A percentile compares a stretch with the other conserved stretches of the same genome.
These are phyloP conservation scores for Syncerus caffer DNA, from an alignment of 2,797 vertebrate genomes.

Conservation along the genomic window DNA sequence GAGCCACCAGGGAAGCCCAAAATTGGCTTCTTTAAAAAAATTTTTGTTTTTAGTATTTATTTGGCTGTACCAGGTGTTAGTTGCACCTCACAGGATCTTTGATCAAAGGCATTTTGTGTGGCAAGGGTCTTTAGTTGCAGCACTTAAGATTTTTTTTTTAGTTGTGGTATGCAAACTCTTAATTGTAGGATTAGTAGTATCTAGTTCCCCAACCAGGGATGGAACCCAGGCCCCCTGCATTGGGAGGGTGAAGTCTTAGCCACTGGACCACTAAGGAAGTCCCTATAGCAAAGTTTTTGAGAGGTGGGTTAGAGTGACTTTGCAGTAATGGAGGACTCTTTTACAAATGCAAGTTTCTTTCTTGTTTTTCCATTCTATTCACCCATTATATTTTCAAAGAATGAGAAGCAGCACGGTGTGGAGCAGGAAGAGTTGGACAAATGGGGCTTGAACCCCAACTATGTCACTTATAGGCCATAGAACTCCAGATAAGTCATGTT, in stretches of 20 bases:
- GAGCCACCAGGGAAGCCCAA: neutral
- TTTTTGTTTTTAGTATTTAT: neutral
- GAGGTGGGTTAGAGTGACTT: neutral
- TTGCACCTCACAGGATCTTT: neutral
- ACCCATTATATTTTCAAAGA: neutral
- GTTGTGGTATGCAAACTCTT: neutral
- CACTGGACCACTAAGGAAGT: neutral
- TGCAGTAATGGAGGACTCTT: neutral
- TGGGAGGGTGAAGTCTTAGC: neutral
- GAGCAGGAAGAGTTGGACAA: neutral
- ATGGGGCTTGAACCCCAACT: neutral
- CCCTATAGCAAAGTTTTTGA: neutral
- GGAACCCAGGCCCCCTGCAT: neutral
- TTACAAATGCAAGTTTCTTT: neutral
- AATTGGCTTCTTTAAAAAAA: neutral
- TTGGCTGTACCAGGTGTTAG: neutral
- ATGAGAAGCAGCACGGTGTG: neutral
- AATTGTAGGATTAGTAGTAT: neutral
- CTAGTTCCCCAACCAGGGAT: neutral
- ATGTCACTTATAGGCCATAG: neutral
- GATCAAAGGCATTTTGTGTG: neutral
- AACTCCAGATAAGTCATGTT: neutral
- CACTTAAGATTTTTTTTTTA: neutral
- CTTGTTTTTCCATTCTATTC: neutral
- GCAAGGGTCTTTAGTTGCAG: neutral